Evolutionary conservation across 2,888 invertebrate genomes (phyloP), one percentile per base, ranked within the genome.

Genomic region (Ctenicera cuprea): DNA sequence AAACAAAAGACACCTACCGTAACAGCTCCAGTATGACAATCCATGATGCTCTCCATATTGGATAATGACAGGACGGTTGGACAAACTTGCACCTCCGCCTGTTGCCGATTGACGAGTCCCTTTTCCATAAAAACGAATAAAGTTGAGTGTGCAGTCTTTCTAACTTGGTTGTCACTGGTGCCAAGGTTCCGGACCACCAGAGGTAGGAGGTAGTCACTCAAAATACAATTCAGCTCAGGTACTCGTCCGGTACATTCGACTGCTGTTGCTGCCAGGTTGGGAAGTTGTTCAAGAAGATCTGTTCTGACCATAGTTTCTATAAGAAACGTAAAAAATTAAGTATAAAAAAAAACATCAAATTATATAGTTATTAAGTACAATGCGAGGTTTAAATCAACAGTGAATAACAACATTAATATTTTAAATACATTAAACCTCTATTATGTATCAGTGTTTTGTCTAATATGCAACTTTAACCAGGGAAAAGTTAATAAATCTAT

Each of bases 271-370:
- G 92, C 92, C 74, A 93, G 88, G 80, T 91, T 90, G 7, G 93
- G 92, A 65, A 94, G 88, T 81, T 92, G 92, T 81, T 93, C 91
- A 85, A 93, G 89, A 81, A 93, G 83, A 81, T 92, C 91, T 22
- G 89, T 88, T 73, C 91, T 88, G 16, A 93, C 90, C 71, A 88
- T 86, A 22, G 89, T 87, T 81, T 92, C 93, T 93, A 88, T 38
- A 70, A 73, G 11, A 45, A 45, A 45, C 18, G 7, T 16, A 41
- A 16, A 38, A 16, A 48, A n/a, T 26, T 26, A n/a, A n/a, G n/a
- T n/a, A n/a, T n/a, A n/a, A n/a, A n/a, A n/a, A n/a, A n/a, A n/a
- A n/a, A n/a, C n/a, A n/a, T n/a, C n/a, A n/a, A 26, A 33, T 33
- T 8, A 9, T 33, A 33, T 33, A 9, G 4, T 8, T 8, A 4